Evolutionary conservation across 2,113 vertebrate species (phyloP), one percentile per base, ranked within the genome.

Genomic region (Amphiprion ocellaris): DNA sequence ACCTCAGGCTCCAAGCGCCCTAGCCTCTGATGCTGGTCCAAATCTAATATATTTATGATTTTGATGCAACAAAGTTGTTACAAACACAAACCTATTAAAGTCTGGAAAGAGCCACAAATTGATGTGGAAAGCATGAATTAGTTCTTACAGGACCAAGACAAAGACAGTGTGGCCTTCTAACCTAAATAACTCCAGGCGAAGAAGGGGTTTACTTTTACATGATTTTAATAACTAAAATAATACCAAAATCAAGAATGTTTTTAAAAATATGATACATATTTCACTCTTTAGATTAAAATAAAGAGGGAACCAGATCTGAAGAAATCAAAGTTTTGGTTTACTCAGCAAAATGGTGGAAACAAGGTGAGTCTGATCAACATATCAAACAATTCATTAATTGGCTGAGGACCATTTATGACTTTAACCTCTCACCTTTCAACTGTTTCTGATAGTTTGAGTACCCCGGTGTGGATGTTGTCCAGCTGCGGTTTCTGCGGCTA

Each of bases 401-500:
- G 62, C 10, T 65, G 5, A 49, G 9, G 1, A 76, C 6, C 2
- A n/a, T 39, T 41, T 16, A 19, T 17, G 33, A 14, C 5, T 47
- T 68, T 1, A 59, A 6, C 14, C 12, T 5, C 1, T 16, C 1
- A 67, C 46, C 24, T 37, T 0, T 49, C 28, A 47, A 64, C 15
- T 71, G 8, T 87, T 5, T 87, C 46, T 60, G 17, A 52, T 53
- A 96, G 95, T 88, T 94, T 79, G 86, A 86, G 37, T 96, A 95
- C 46, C 12, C 54, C n/a, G 90, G 89, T 19, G 23, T 93, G 23
- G 88, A 89, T 62, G 83, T 92, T 5, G 94, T 96, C 37, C 95
- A 95, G 89, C 86, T 95, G 24, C 92, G 94, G 73, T 95, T 96
- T 76, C 84, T 95, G 49, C 89, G 88, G 44, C 79, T 95, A 55